Conservation (phyloP, 2,888 invertebrate genomes). For the Caradrina clavipalpis region DNA sequence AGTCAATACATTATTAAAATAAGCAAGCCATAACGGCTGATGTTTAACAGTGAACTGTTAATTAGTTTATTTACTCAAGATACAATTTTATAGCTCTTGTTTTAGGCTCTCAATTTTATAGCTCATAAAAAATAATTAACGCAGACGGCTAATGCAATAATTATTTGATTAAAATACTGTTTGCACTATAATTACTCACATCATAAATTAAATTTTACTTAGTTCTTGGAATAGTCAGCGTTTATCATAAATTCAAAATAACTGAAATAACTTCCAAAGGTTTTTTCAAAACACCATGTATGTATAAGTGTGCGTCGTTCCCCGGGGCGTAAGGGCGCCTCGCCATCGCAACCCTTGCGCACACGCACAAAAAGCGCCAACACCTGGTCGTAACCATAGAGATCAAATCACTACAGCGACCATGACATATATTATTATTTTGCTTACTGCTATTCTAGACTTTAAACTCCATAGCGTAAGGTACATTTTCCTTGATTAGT, state of each 20-base stretch:
- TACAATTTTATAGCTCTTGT: neutral
- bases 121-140: slow-evolving; percentile 2
- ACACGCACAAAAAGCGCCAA: slow-evolving; percentile 73
- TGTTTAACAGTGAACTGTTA: neutral
- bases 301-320: slow-evolving; percentile 61
- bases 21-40: neutral
- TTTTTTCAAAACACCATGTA: slow-evolving; percentile 72
- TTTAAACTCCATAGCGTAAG: slow-evolving; percentile 35
- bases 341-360: slow-evolving; percentile 76
- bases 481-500: slow-evolving; percentile 30
- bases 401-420: slow-evolving; percentile 87
- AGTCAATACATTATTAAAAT: neutral
- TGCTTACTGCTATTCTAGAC: slow-evolving; percentile 11
- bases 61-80: slow-evolving; percentile 39
- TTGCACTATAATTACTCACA: neutral
- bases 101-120: neutral
- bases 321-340: slow-evolving; percentile 73
- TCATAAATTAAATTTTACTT: neutral
- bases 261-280: too few species aligned
- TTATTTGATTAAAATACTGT: neutral
- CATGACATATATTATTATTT: slow-evolving; percentile 37
- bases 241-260: neutral
- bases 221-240: neutral
- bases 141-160: neutral
- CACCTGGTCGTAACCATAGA: slow-evolving; percentile 90